These are phyloP conservation scores for Alloplasta piceator DNA, from an alignment of 2,888 invertebrate species.

Conservation along the genomic window DNA sequence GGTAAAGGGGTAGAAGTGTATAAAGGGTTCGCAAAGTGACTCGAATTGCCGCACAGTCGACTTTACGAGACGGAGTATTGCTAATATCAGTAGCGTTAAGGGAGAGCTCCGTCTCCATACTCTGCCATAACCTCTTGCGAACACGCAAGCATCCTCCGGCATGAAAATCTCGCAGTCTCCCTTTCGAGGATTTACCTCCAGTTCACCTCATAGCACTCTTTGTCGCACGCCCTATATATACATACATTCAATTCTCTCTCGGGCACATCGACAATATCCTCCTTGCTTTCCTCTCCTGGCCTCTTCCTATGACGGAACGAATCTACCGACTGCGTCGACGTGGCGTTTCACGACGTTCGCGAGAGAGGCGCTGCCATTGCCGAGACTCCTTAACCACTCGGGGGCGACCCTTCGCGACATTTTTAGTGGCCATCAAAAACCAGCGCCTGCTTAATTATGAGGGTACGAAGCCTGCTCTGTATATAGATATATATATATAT, in stretches of 20 bases:
- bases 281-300: no score
- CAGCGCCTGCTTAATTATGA: slow-evolving; percentile 81
- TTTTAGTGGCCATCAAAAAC: slow-evolving; percentile 83
- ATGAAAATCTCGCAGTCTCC: slow-evolving; percentile 19
- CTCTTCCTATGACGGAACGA: no score
- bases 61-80: slow-evolving; percentile 82
- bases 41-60: slow-evolving; percentile 81
- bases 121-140: neutral
- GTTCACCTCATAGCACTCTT: slow-evolving; percentile 19
- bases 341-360: slow-evolving; percentile 50
- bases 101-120: slow-evolving; percentile 38
- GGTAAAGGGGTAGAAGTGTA: slow-evolving; percentile 73
- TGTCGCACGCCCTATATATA: slow-evolving; percentile 56
- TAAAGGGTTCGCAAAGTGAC: slow-evolving; percentile 83
- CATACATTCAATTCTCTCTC: slow-evolving; percentile 46
- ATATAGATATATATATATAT: no score
- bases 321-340: no score
- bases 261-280: neutral
- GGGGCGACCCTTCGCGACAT: slow-evolving; percentile 81
- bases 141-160: no score
- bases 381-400: slow-evolving; percentile 79
- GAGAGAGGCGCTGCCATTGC: slow-evolving; percentile 54
- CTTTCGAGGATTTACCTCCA: neutral
- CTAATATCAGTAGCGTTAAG: slow-evolving; percentile 80
- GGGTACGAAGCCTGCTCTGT: slow-evolving; percentile 59